Conservation (phyloP, 1,140 invertebrate genomes). For the Zaprionus vittiger region DNA sequence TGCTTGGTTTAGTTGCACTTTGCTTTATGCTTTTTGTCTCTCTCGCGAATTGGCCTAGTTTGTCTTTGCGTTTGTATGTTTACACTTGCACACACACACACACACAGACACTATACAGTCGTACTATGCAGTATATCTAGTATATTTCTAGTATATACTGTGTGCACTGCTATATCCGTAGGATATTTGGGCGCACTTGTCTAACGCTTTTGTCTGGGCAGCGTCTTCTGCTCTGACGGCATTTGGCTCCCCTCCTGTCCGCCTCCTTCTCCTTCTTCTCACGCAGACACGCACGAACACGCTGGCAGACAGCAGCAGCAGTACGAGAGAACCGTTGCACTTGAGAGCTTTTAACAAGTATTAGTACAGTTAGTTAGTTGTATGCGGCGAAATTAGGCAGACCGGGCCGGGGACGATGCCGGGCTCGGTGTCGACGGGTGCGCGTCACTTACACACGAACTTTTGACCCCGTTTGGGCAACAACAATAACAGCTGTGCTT, state of each 20-base stretch:
- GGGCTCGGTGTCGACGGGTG: constrained; percentile 13
- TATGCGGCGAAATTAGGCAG: constrained; percentile 70
- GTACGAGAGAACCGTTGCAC: constrained; percentile 41
- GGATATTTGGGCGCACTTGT: constrained; percentile 65
- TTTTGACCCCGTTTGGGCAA: constrained; percentile 73
- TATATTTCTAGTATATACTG: constrained; percentile 3
- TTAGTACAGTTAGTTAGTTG: constrained; percentile 52
- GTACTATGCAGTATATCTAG: neutral
- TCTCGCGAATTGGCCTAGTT: constrained; percentile 75
- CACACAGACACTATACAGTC: neutral
- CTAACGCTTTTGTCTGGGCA: constrained; percentile 66
- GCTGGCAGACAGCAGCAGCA: constrained; percentile 23
- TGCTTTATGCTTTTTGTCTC: constrained; percentile 44
- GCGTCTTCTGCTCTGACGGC: constrained; percentile 34
- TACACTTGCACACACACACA: constrained; percentile 18
- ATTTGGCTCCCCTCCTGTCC: neutral
- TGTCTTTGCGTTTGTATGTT: constrained; percentile 52
- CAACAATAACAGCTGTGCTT: constrained; percentile 65
- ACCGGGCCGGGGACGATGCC: neutral
- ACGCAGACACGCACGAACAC: constrained; percentile 23
- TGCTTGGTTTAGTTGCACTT: constrained; percentile 38
- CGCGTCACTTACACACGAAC: constrained; percentile 64
- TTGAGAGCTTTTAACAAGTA: constrained; percentile 61
- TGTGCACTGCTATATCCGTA: constrained; percentile 41
- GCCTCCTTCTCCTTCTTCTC: neutral